These are phyloP conservation scores for Chrysemys picta DNA, from an alignment of 2,113 vertebrate genomes.

Conservation along the genomic window DNA sequence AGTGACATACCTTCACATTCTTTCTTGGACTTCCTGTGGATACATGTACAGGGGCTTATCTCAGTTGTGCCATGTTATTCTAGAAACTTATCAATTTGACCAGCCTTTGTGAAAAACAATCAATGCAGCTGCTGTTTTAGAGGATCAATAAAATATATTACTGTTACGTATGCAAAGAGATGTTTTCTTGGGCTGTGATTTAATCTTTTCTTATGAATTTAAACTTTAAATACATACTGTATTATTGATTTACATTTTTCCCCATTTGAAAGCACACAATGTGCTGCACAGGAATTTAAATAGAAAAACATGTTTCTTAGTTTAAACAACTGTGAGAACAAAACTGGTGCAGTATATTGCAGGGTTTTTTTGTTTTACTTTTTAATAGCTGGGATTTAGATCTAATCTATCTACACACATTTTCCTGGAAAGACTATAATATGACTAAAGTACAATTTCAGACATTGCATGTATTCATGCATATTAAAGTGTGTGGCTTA, in stretches of 20 bases:
- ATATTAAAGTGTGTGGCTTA: not conserved
- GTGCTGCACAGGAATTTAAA: not conserved
- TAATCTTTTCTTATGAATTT: not conserved
- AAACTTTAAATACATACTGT: not conserved
- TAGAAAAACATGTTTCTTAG: not conserved
- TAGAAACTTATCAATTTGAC: not conserved
- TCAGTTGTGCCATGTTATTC: not conserved
- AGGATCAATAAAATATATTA: not conserved
- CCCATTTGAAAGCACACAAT: not conserved
- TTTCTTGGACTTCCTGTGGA: not conserved
- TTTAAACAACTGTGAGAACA: not conserved
- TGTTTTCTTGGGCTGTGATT: not conserved
- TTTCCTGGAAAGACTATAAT: not conserved
- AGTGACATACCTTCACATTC: not conserved
- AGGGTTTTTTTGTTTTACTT: not conserved
- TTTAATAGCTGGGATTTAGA: not conserved
- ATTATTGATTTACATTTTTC: not conserved
- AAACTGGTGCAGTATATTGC: not conserved
- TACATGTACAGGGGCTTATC: not conserved
- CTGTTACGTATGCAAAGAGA: not conserved
- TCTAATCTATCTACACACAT: not conserved
- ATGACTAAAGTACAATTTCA: not conserved
- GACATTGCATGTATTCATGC: not conserved
- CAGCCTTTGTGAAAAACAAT: not conserved
- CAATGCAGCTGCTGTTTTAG: not conserved